Percentiles rank a stretch among this genome's conserved stretches.
phyloP scores from a whole-genome alignment of 2,113 vertebrate genomes.

The Heterotis niloticus region DNA sequence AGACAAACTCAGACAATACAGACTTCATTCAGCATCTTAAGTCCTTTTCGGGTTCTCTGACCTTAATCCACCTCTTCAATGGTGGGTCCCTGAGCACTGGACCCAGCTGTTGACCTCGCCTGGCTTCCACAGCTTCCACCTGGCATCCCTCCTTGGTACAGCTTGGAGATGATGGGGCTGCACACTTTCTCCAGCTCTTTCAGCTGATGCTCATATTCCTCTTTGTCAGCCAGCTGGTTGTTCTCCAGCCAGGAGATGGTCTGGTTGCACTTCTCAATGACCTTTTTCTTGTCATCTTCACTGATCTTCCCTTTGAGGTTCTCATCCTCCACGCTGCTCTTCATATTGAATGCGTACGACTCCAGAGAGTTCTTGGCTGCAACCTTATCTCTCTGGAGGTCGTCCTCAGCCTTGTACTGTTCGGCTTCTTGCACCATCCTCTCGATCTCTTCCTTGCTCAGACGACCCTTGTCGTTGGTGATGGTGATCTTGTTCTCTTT shows the following conservation, averaged over 20 bases:
- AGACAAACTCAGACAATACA: too few relatives aligned
- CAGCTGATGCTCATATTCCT: constrained; percentile 7
- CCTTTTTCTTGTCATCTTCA: constrained; percentile 30
- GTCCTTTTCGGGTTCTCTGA: too few relatives aligned
- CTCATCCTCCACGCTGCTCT: constrained; percentile 26
- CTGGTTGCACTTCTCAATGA: constrained; percentile 28
- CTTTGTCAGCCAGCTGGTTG: constrained; percentile 31
- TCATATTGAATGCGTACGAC: constrained; percentile 37
- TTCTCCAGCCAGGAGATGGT: constrained; percentile 28
- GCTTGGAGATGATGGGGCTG: too few relatives aligned
- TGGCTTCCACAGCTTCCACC: too few relatives aligned
- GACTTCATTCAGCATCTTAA: too few relatives aligned
- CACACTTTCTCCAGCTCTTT: too few relatives aligned
- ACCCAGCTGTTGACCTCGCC: too few relatives aligned
- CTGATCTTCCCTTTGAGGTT: constrained; percentile 21
- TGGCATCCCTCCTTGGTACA: too few relatives aligned
- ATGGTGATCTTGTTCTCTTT: too few relatives aligned
- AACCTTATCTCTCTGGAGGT: constrained; percentile 25
- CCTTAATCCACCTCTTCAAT: too few relatives aligned
- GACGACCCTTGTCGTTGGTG: constrained; percentile 63
- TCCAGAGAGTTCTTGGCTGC: constrained; percentile 33
- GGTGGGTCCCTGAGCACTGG: too few relatives aligned
- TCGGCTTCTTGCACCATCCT: constrained; percentile 21
- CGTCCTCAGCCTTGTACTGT: constrained; percentile 31
- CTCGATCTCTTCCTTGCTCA: constrained; percentile 17